Conservation (phyloP, 2,888 invertebrate genomes). For the Hermaeophaga mercurialis region DNA sequence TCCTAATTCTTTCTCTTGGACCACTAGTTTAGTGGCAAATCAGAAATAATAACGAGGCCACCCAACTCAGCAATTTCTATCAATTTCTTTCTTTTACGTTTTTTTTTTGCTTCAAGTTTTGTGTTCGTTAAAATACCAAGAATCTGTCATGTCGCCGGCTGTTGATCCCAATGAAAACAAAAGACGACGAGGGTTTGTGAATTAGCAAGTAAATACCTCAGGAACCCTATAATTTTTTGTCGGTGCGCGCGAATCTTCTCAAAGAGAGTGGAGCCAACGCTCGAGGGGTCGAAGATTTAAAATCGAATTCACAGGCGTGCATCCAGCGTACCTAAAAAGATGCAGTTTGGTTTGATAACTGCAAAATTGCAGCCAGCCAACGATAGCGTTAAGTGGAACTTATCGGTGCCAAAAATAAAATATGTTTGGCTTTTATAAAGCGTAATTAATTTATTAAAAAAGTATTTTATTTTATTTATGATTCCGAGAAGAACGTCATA, state of each 20-base stretch:
- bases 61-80: constrained; percentile 18
- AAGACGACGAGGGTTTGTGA: constrained; percentile 30
- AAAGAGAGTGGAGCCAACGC: constrained; percentile 32
- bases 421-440: too few species aligned
- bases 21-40: not conserved
- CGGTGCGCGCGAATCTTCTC: constrained; percentile 30
- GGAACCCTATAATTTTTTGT: constrained; percentile 37
- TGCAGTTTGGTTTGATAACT: not conserved
- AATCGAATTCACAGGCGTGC: constrained; percentile 27
- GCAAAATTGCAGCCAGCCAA: constrained; percentile 4
- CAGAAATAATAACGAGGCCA: constrained; percentile 20
- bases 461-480: too few species aligned
- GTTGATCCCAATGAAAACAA: constrained; percentile 28
- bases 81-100: constrained; percentile 11
- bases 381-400: not conserved
- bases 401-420: not conserved
- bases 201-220: constrained; percentile 36
- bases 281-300: constrained; percentile 27
- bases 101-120: constrained; percentile 1
- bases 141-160: constrained; percentile 25
- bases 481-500: too few species aligned
- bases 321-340: not conserved
- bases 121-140: constrained; percentile 24
- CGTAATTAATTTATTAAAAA: too few species aligned
- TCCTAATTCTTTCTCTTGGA: too few species aligned